Evolutionary conservation across 2,113 vertebrate genomes (phyloP).

Genomic region (Melierax canorus): DNA sequence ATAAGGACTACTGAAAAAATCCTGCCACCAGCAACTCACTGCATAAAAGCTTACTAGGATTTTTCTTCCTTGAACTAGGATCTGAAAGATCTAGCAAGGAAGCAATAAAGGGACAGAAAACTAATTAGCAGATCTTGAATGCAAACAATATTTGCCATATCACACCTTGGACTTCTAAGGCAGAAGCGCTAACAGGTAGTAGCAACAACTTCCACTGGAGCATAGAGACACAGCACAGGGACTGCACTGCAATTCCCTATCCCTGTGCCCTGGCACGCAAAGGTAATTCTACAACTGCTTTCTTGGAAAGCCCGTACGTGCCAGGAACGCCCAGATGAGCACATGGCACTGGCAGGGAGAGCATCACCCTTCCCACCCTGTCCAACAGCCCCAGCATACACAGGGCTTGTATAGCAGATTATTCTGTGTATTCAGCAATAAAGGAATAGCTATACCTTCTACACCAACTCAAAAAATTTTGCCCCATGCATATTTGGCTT

Average conservation of each 20-base stretch:
- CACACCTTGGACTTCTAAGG: not conserved
- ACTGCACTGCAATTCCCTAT: rapidly evolving
- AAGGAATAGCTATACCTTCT: not conserved
- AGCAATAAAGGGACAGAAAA: not conserved
- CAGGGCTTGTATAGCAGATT: not conserved
- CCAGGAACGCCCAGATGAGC: not conserved
- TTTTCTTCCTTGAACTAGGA: not conserved
- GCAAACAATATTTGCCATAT: not conserved
- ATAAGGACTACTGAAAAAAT: not conserved
- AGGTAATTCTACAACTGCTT: not conserved
- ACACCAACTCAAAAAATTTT: not conserved
- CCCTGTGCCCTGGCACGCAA: not conserved
- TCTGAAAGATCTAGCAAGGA: not conserved
- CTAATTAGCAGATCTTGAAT: not conserved
- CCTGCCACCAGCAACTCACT: not conserved
- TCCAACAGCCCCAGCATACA: not conserved
- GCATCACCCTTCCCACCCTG: not conserved
- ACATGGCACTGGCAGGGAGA: rapidly evolving
- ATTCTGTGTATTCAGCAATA: not conserved
- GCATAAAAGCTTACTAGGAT: not conserved
- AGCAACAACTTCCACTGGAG: not conserved
- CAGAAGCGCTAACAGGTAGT: not conserved
- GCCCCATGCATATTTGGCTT: not conserved
- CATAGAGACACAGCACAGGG: not conserved
- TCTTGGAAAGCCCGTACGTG: rapidly evolving